These are phyloP conservation scores for Megaceryle alcyon DNA, from an alignment of 2,797 vertebrate species.

Conservation along the genomic window DNA sequence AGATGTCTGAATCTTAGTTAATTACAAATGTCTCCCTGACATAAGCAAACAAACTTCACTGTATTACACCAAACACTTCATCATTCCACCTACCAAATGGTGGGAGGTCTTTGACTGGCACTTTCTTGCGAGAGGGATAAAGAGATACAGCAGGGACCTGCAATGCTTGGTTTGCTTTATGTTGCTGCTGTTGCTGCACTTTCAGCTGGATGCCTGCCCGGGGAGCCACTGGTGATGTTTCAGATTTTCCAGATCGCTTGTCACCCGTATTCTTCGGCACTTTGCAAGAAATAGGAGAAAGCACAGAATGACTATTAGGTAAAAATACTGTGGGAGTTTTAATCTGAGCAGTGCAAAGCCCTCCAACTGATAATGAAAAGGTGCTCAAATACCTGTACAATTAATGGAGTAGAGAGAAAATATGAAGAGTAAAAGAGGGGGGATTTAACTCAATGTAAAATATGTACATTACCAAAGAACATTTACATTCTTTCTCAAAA, in stretches of 20 bases:
- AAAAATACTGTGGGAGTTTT: background rate
- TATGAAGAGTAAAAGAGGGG: background rate
- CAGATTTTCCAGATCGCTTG: slow-evolving; percentile 88
- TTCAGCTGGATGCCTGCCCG: slow-evolving; percentile 91
- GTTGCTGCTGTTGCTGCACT: slow-evolving; percentile 78
- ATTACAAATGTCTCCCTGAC: background rate
- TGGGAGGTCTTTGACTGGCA: slow-evolving; percentile 94
- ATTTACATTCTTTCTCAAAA: background rate
- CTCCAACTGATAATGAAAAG: background rate
- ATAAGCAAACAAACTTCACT: background rate
- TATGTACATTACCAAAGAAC: background rate
- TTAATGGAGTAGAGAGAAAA: background rate
- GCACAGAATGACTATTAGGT: background rate
- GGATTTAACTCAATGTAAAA: background rate
- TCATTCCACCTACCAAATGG: slow-evolving; percentile 88
- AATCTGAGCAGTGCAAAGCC: background rate
- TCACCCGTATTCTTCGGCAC: slow-evolving; percentile 93
- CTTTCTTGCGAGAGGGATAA: slow-evolving; percentile 95
- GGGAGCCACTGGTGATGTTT: slow-evolving; percentile 93
- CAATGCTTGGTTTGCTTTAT: slow-evolving; percentile 88
- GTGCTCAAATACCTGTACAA: background rate
- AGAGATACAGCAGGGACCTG: slow-evolving; percentile 94
- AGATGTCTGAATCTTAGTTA: background rate
- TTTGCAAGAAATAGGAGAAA: slow-evolving; percentile 58
- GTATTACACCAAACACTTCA: background rate